Evolutionary conservation across 2,113 vertebrate species (phyloP).

Genomic region (Periophthalmus modestus): DNA sequence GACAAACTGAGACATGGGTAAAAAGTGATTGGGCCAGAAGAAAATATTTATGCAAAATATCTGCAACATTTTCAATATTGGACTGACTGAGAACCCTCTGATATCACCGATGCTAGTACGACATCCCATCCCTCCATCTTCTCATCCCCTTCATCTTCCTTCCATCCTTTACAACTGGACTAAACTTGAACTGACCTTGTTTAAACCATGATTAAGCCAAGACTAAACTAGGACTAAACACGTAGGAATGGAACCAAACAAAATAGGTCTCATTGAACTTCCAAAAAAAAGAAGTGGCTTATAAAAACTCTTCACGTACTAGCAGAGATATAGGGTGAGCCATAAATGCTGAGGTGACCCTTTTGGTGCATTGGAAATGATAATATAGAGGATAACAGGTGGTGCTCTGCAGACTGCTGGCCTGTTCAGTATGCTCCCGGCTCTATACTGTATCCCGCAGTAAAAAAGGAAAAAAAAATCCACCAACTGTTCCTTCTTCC

Average conservation of each 20-base stretch:
- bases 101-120: no score
- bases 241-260: no score
- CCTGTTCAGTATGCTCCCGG: constrained; percentile 23
- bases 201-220: background rate
- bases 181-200: background rate
- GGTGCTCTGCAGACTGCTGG: constrained; percentile 38
- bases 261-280: background rate
- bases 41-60: no score
- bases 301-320: background rate
- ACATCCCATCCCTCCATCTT: no score
- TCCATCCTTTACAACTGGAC: background rate
- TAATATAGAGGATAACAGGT: constrained; percentile 40
- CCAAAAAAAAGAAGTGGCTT: background rate
- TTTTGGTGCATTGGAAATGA: constrained; percentile 19
- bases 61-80: no score
- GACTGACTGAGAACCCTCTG: no score
- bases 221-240: background rate
- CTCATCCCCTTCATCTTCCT: background rate
- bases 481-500: constrained; percentile 6
- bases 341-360: constrained; percentile 43
- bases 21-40: no score
- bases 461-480: constrained; percentile 56
- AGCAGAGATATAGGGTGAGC: constrained; percentile 8
- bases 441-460: constrained; percentile 15
- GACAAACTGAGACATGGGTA: background rate